Conservation (phyloP, 2,113 vertebrate genomes). For the Rhizomys pruinosus region DNA sequence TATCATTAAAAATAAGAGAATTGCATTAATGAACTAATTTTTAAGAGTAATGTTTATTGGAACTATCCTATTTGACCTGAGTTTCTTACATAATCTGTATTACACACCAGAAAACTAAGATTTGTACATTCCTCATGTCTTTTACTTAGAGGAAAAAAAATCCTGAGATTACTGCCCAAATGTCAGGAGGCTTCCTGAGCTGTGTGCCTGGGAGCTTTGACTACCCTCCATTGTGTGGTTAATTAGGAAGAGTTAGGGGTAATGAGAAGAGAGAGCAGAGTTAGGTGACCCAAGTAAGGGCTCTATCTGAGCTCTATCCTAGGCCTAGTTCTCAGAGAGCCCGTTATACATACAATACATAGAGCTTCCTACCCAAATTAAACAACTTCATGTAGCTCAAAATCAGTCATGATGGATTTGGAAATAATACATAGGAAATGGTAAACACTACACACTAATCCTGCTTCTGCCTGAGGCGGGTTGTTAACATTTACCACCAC, state of each 20-base stretch:
- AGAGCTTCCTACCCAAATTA: background rate
- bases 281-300: background rate
- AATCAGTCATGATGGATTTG: background rate
- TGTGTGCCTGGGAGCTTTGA: background rate
- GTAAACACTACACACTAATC: background rate
- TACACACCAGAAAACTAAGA: background rate
- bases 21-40: background rate
- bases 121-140: no score
- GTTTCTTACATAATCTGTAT: background rate
- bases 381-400: background rate
- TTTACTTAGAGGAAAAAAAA: background rate
- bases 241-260: background rate
- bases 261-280: background rate
- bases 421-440: background rate
- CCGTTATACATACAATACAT: no score
- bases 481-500: background rate
- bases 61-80: background rate
- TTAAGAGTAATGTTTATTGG: constrained; percentile 5
- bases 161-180: background rate
- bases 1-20: background rate
- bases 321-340: background rate
- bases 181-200: background rate
- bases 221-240: background rate
- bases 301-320: background rate
- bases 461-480: background rate